phyloP scores from a whole-genome alignment of 2,888 invertebrate species.

The Falcaria lacertinaria region DNA sequence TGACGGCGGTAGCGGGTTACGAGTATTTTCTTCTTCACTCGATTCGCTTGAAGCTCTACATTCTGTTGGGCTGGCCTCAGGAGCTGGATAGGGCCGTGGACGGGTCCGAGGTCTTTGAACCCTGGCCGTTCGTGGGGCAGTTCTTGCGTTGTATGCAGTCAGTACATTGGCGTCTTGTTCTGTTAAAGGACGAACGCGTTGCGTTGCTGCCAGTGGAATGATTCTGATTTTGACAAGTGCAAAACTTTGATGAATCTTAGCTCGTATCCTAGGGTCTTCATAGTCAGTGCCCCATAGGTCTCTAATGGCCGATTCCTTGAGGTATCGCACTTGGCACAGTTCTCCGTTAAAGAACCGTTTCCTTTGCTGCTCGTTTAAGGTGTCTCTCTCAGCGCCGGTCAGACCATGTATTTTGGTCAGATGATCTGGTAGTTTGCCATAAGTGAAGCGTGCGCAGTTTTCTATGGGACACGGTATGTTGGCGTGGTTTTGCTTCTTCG shows the following conservation, averaged over 20 bases:
- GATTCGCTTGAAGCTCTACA: conserved; percentile 68
- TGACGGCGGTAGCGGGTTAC: conserved; percentile 61
- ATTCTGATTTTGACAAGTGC: conserved; percentile 73
- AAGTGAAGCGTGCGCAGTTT: conserved; percentile 75
- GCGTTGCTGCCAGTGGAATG: conserved; percentile 70
- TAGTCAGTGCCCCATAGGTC: conserved; percentile 75
- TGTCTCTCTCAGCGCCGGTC: conserved; percentile 69
- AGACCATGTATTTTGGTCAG: conserved; percentile 74
- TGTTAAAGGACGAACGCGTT: conserved; percentile 66
- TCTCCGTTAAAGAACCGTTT: conserved; percentile 78
- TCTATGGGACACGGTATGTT: conserved; percentile 77
- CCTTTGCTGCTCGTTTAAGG: conserved; percentile 72
- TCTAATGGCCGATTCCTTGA: conserved; percentile 75
- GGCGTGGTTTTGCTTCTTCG: conserved; percentile 76
- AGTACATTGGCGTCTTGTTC: conserved; percentile 76
- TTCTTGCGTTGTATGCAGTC: conserved; percentile 74
- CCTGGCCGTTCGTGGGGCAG: conserved; percentile 64
- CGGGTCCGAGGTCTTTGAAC: conserved; percentile 58
- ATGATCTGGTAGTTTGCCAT: conserved; percentile 74
- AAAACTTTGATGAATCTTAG: conserved; percentile 74
- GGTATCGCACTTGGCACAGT: conserved; percentile 71
- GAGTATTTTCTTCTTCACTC: conserved; percentile 70
- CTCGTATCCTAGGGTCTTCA: conserved; percentile 68
- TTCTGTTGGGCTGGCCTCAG: conserved; percentile 48
- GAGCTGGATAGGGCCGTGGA: conserved; percentile 59